Conservation (phyloP, 92 coral and sea anemone species). For the Palythoa grandis region DNA sequence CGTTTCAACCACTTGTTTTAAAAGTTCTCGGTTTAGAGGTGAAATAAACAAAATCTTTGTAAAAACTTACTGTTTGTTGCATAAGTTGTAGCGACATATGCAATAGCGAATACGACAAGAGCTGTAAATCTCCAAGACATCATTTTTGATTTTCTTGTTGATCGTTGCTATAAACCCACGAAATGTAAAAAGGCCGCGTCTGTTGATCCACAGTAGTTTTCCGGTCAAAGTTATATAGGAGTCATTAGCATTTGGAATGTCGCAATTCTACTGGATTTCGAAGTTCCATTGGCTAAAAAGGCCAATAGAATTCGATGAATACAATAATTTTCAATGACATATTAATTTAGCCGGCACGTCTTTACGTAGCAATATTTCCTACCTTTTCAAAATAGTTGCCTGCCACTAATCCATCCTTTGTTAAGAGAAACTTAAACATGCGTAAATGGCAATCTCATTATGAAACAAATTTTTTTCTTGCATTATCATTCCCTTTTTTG, state of each 20-base stretch:
- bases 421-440: too few species aligned
- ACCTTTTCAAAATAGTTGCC: too few species aligned
- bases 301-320: too few species aligned
- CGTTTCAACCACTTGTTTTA: too few species aligned
- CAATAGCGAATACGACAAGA: background rate
- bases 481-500: too few species aligned
- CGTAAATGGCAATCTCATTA: too few species aligned
- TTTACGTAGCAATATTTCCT: too few species aligned
- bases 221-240: background rate
- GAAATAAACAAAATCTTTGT: background rate
- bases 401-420: too few species aligned
- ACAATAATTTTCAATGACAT: too few species aligned
- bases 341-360: too few species aligned
- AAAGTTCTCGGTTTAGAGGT: background rate
- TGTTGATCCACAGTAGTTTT: background rate
- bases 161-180: background rate
- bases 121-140: background rate
- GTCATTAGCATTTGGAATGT: background rate
- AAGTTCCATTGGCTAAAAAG: background rate
- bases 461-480: too few species aligned
- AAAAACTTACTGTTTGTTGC: background rate
- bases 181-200: background rate
- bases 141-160: background rate
- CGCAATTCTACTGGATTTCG: background rate
- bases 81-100: background rate